Percentiles rank a stretch among this genome's conserved stretches.
These are phyloP conservation scores for Nomada ruficornis DNA, from an alignment of 2,888 invertebrate species.

Conservation along the genomic window DNA sequence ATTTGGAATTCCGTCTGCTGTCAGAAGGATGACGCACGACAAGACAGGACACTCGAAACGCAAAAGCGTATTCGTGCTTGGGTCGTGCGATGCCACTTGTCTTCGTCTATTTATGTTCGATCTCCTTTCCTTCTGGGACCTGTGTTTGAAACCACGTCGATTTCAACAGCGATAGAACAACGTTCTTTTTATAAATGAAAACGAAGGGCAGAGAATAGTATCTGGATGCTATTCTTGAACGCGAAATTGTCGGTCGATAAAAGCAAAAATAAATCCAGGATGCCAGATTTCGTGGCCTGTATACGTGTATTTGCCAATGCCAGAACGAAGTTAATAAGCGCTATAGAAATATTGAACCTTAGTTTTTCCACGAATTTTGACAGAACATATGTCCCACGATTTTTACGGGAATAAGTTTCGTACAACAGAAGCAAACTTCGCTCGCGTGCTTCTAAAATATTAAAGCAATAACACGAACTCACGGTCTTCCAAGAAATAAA, in stretches of 20 bases:
- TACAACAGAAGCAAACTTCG: not conserved
- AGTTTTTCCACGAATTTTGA: no score
- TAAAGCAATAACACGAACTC: not conserved
- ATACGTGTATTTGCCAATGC: no score
- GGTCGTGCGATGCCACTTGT: conserved; percentile 10
- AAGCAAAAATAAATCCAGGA: no score
- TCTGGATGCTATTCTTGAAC: not conserved
- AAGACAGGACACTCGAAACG: conserved; percentile 51
- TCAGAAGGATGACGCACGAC: conserved; percentile 57
- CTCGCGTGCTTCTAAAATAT: not conserved
- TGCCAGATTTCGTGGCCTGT: no score
- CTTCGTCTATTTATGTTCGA: conserved; percentile 40
- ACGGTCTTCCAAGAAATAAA: not conserved
- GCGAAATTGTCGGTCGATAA: not conserved
- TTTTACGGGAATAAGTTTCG: not conserved
- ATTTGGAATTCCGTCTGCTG: conserved; percentile 63
- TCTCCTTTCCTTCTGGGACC: not conserved
- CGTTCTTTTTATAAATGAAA: not conserved
- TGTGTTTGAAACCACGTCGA: not conserved
- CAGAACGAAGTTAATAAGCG: no score
- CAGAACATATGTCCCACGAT: not conserved
- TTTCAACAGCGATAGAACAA: not conserved
- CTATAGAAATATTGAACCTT: no score
- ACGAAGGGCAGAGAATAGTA: not conserved
- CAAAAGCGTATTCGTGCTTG: conserved; percentile 34